phyloP scores from a whole-genome alignment of 1,140 invertebrate genomes.

The Drosophila kepulauana region DNA sequence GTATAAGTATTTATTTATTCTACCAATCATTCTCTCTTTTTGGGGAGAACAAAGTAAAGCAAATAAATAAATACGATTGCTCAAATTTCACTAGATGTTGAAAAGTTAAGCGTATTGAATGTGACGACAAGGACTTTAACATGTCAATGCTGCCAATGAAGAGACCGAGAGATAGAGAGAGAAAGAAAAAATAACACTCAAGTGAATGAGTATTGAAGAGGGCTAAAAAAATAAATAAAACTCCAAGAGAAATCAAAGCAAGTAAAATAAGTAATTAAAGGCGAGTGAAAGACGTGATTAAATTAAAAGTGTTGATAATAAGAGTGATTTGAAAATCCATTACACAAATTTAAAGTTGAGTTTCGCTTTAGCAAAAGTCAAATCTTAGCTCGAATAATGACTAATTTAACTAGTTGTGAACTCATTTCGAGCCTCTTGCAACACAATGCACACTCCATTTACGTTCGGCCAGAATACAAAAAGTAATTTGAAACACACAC shows the following conservation, averaged over 20 bases:
- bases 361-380: background rate
- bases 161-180: background rate
- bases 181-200: conserved; percentile 1
- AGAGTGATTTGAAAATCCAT: background rate
- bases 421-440: background rate
- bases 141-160: conserved; percentile 5
- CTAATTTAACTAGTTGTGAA: background rate
- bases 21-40: background rate
- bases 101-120: conserved; percentile 32
- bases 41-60: conserved; percentile 3
- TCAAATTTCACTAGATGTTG: conserved; percentile 23
- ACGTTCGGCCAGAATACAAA: background rate
- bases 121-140: background rate
- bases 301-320: conserved; percentile 5
- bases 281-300: conserved; percentile 7
- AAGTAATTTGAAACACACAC: conserved; percentile 9
- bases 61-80: conserved; percentile 24
- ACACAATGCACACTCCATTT: background rate
- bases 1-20: background rate
- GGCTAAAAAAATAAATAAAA: background rate
- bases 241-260: conserved; percentile 17
- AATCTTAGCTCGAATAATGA: background rate
- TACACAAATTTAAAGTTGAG: background rate
- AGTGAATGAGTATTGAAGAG: conserved; percentile 6
- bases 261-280: background rate